Base-by-base conservation (phyloP, 2,888 invertebrate species). In the Rotaria magnacalcarata region DNA sequence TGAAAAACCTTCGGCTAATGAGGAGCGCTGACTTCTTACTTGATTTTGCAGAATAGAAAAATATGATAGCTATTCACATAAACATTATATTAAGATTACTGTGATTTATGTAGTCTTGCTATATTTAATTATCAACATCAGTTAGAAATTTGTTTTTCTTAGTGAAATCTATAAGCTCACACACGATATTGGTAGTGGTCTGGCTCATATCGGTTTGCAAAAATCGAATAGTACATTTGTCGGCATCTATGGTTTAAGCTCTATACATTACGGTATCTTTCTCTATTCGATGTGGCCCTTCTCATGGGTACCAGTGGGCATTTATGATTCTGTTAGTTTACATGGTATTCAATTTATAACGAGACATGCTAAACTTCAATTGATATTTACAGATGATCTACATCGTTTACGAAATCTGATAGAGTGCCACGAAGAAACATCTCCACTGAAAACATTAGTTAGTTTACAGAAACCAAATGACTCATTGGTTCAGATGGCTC, bases 191-290 rank as follows among this genome's bases (percentile, higher is more conserved):
- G 96, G 96, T 87, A 94, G 95, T 21, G 96, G 96, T 67, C 93
- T 96, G 89, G 93, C 96, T 89, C 93, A 94, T 85, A 93, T 94
- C 90, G 96, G 96, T 85, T 92, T 95, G 60, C 91, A 92, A 67
- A 88, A 87, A 8, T 89, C 50, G 24, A 74, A 75, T 50, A 84
- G 60, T 6, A 95, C 95, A 80, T 94, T 95, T 90, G 93, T 97
- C 88, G 97, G 96, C 90, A 94, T 97, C 90, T 97, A 96, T 92
- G 94, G 96, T 90, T 95, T 95, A 91, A 97, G 97, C 92, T 95
- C 95, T 90, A 95, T 96, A 19, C 96, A 97, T 87, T 86, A 84
- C 56, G 60, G 43, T 19, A 34, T 86, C 5, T 84, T 84, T 52
- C 84, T 84, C 19, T 50, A 34, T 27, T 84, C 86, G 11, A 60